Evolutionary conservation across 2,113 vertebrate genomes (phyloP), one percentile per base, ranked within the genome.

Genomic region (Xenotilapia longispinis): DNA sequence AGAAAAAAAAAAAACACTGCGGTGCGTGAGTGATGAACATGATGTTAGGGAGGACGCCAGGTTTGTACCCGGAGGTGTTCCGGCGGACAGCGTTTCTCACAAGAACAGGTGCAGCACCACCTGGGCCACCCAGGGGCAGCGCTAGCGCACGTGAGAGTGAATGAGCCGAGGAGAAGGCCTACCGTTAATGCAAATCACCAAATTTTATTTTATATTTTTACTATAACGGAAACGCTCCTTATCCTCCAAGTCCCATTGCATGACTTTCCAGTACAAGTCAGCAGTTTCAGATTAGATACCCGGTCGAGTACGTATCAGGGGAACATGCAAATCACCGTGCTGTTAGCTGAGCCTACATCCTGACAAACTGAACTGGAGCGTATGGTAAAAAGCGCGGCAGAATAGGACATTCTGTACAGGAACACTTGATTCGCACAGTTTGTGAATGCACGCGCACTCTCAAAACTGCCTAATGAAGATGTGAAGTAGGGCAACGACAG

Each of bases 71-170:
- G 17, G 82, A 90, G 92, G 94, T 92, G 85, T 84, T 91, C 86
- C 82, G 31, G 80, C 21, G 65, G 91, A 88, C 90, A 82, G 88
- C 21, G 58, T 65, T 92, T 89, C 89, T 88, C 82, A 90, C 80
- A 86, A 88, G 88, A 96, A 94, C 95, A 95, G 95, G 94, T 96
- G 95, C 94, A 94, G 95, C 89, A 94, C 94, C 95, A 96, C 95
- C 95, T 96, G 95, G 95, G 94, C 93, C 91, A 94, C 93, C 94
- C 94, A 93, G 89, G 92, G 94, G 95, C 95, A 83, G 73, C 58
- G 15, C 88, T 81, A 88, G 89, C 84, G 91, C 87, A 82, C 89
- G 88, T 55, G 83, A 86, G 85, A 87, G 78, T 5, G 80, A 90
- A 81, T 80, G 82, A 93, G 88, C 47, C 82, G 81, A 33, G 54